Conservation (phyloP, 2,797 vertebrate genomes). For the Micropoecilia bifurca region DNA sequence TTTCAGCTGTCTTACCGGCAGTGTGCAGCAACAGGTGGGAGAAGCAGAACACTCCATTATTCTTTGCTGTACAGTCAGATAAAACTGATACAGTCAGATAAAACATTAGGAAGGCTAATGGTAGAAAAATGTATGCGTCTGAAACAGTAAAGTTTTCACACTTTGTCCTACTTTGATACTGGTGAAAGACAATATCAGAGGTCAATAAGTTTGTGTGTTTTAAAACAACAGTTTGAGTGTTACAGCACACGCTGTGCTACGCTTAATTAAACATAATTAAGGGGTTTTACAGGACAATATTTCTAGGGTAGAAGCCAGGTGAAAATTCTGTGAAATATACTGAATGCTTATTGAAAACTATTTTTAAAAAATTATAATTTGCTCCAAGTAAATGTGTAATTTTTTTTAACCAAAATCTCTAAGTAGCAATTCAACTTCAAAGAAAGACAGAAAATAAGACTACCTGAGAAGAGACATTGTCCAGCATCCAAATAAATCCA, state of each 20-base stretch:
- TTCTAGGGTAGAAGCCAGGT: not conserved
- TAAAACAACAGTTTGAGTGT: not conserved
- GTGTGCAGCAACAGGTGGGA: not conserved
- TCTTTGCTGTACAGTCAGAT: not conserved
- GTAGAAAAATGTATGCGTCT: not conserved
- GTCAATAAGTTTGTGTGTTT: not conserved
- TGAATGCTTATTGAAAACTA: not conserved
- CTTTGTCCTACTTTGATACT: not conserved
- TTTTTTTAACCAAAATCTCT: not conserved
- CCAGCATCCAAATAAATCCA: slow-evolving; percentile 19
- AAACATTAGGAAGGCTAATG: not conserved
- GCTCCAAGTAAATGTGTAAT: not conserved
- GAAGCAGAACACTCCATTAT: not conserved
- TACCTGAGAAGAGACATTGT: slow-evolving; percentile 59
- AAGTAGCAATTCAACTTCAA: not conserved
- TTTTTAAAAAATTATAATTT: not conserved
- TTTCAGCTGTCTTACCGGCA: not conserved
- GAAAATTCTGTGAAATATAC: not conserved
- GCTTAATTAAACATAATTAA: not conserved
- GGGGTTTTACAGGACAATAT: not conserved
- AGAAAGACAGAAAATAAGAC: not conserved
- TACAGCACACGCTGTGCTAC: not conserved
- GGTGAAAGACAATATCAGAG: not conserved
- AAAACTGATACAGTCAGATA: not conserved
- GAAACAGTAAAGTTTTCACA: not conserved